Conservation (phyloP, 2,113 vertebrate species). For the Illadopsis cleaveri region DNA sequence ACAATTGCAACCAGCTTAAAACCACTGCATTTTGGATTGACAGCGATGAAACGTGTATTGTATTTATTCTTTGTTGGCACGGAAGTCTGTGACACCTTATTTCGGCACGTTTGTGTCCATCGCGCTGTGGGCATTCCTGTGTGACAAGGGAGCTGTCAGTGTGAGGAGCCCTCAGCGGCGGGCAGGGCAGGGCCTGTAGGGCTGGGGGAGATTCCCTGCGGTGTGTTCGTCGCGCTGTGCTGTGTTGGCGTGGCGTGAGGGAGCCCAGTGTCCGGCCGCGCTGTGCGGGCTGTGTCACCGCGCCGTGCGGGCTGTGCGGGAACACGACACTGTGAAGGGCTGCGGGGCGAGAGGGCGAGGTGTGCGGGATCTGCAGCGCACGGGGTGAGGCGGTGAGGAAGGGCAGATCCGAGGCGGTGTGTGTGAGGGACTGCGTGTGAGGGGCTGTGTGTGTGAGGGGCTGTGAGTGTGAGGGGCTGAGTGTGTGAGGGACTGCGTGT, state of each 20-base stretch:
- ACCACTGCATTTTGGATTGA: rapidly evolving
- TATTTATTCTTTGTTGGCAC: neutral
- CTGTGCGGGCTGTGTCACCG: neutral
- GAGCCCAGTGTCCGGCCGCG: rapidly evolving
- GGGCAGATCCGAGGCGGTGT: too few relatives aligned
- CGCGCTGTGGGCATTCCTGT: rapidly evolving
- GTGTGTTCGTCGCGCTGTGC: too few relatives aligned
- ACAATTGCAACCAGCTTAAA: neutral
- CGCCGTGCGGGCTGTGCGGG: too few relatives aligned
- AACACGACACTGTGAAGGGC: rapidly evolving
- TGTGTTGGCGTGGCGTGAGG: rapidly evolving
- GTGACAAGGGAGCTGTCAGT: neutral
- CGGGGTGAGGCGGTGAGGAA: too few relatives aligned
- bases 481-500: too few relatives aligned
- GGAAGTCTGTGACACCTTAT: rapidly evolving
- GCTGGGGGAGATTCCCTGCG: neutral
- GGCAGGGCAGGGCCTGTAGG: rapidly evolving
- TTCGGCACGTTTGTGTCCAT: neutral
- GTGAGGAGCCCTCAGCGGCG: rapidly evolving
- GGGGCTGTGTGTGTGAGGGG: too few relatives aligned
- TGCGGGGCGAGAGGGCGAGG: too few relatives aligned
- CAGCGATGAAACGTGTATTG: rapidly evolving
- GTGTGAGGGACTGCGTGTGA: neutral
- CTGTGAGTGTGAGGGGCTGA: too few relatives aligned
- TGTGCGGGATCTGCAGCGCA: rapidly evolving